Evolutionary conservation across 2,888 invertebrate species (phyloP).

Genomic region (Dryobota labecula): DNA sequence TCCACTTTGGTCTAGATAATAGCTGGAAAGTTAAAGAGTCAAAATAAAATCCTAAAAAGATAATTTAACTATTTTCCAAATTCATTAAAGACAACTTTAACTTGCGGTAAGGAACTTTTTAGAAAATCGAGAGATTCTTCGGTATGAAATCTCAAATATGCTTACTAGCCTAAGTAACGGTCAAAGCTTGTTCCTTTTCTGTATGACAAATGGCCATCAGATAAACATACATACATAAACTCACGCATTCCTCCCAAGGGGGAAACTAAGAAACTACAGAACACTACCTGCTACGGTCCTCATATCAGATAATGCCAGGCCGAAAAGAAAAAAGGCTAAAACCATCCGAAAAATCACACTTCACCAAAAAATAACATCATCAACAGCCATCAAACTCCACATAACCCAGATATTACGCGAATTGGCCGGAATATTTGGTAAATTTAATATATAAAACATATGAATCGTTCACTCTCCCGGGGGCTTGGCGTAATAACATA

Average conservation of each 20-base stretch:
- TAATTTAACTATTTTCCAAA: not conserved
- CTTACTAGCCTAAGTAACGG: not conserved
- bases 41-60: not conserved
- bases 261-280: too few relatives aligned
- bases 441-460: constrained; percentile 81
- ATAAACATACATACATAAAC: too few relatives aligned
- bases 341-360: not conserved
- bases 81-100: not conserved
- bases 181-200: not conserved
- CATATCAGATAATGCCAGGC: not conserved
- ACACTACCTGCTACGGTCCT: too few relatives aligned
- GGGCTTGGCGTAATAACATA: constrained; percentile 74
- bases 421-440: constrained; percentile 69
- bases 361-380: not conserved
- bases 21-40: not conserved
- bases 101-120: not conserved
- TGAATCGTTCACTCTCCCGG: constrained; percentile 70
- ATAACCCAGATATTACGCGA: constrained; percentile 48
- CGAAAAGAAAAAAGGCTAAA: not conserved
- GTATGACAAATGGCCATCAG: too few relatives aligned
- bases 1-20: not conserved
- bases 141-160: not conserved
- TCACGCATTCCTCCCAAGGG: too few relatives aligned
- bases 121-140: not conserved
- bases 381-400: constrained; percentile 13